A percentile compares a stretch with the other conserved stretches of the same genome.
phyloP scores from a whole-genome alignment of 2,797 vertebrate genomes.

The Thalassophryne amazonica region DNA sequence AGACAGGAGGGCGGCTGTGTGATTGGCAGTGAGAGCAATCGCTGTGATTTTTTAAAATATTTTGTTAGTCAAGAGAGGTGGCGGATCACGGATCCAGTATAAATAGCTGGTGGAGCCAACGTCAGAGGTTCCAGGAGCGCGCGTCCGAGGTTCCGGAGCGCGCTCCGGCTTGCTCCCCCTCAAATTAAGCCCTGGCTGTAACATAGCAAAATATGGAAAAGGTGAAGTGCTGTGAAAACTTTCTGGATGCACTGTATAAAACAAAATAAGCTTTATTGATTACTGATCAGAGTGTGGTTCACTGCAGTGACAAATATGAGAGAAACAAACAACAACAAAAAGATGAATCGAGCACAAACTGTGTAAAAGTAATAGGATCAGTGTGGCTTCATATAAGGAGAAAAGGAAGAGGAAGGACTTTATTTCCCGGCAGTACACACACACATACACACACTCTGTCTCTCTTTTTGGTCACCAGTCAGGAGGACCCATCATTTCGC shows the following conservation, averaged over 20 bases:
- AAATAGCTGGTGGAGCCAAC: no score
- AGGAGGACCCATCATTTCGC: constrained; percentile 20
- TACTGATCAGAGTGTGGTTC: constrained; percentile 3
- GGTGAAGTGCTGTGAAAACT: constrained; percentile 6
- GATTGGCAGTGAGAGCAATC: no score
- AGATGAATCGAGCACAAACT: neutral
- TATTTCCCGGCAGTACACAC: constrained; percentile 1
- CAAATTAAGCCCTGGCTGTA: constrained; percentile 15
- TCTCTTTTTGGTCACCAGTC: constrained; percentile 10
- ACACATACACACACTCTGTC: no score
- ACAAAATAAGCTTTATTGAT: constrained; percentile 35
- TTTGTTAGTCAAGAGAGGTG: no score
- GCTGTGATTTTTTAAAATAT: no score
- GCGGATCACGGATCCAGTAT: no score
- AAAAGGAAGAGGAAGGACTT: neutral
- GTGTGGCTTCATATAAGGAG: constrained; percentile 11
- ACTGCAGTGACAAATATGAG: neutral
- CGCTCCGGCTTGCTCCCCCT: no score
- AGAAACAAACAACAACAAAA: constrained; percentile 11
- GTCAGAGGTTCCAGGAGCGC: no score
- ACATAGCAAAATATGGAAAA: constrained; percentile 18
- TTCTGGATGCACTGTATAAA: constrained; percentile 21
- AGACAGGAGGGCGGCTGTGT: no score
- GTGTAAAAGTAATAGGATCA: neutral
- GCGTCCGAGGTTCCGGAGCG: no score